Base-by-base conservation (phyloP, 2,888 invertebrate species). In the Dynastes maya region DNA sequence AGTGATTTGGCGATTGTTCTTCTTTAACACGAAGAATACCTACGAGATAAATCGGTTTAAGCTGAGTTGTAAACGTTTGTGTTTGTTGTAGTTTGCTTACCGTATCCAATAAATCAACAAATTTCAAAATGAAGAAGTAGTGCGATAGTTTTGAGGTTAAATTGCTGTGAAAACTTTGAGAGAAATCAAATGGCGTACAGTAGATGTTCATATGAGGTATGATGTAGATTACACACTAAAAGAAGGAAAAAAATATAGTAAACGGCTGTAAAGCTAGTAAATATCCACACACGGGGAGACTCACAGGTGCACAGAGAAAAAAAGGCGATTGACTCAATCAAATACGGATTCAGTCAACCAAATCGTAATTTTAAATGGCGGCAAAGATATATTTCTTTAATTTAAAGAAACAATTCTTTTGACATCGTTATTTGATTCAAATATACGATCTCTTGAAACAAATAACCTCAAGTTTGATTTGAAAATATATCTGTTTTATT, bases 1-100 rank as follows among this genome's bases (percentile, higher is more conserved):
- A 1, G 95, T 92, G 16, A 96, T 91, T 89, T 97, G 97, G 79
- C 92, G 93, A 82, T 93, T 91, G 86, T 95, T 96, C 88, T 97
- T 96, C 76, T 96, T 90, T 82, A 96, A 88, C 16, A 95, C 92
- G 87, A 97, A 97, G 89, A 97, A 96, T 80, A 95, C 88, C 90
- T 92, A 87, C 37, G 90, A 90, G 77, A 78, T 51, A 45, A 45
- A 79, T 11, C 11, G 13, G 45, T 40, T 68, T n/a, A 68, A 63
- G n/a, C 53, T 37, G 76, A 2, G 27, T 61, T 67, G 55, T 72
- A 70, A 49, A 32, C 4, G n/a, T 53, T 53, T 1, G 32, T 5
- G 4, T 53, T n/a, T 16, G 16, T 13, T 13, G 16, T 2, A 11
- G 55, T 77, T 63, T 78, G 13, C 53, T 80, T 89, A 94, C 92